phyloP scores from a whole-genome alignment of 2,113 vertebrate species.

The Chrysochloris asiatica region DNA sequence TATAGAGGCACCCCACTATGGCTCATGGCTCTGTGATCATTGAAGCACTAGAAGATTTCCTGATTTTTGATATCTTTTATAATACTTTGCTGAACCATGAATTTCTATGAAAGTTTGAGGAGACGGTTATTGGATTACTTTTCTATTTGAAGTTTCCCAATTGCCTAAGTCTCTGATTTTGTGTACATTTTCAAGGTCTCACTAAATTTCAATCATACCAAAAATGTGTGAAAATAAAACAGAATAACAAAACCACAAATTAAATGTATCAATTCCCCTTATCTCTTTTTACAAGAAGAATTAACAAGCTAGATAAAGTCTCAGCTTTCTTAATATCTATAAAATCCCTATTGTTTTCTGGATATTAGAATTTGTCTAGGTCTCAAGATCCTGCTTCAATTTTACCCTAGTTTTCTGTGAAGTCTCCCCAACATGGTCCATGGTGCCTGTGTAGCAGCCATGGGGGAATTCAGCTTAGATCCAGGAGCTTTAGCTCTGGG shows the following conservation, averaged over 20 bases:
- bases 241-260: constrained; percentile 10
- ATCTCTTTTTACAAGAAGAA: neutral
- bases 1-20: neutral
- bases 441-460: neutral
- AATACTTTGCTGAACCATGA: constrained; percentile 50
- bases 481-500: neutral
- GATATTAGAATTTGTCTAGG: neutral
- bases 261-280: neutral
- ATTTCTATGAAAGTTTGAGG: constrained; percentile 59
- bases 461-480: neutral
- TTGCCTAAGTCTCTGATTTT: constrained; percentile 20
- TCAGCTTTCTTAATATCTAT: neutral
- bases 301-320: neutral
- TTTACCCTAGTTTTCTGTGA: neutral
- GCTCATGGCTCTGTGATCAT: constrained; percentile 46
- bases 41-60: constrained; percentile 24
- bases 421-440: neutral
- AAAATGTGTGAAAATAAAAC: constrained; percentile 32
- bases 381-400: neutral
- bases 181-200: constrained; percentile 41
- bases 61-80: constrained; percentile 29
- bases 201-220: neutral
- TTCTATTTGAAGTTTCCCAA: constrained; percentile 30
- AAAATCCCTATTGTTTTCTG: neutral
- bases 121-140: constrained; percentile 36